Evolutionary conservation across 2,113 vertebrate species (phyloP).

Genomic region (Amblyopsis rosae): DNA sequence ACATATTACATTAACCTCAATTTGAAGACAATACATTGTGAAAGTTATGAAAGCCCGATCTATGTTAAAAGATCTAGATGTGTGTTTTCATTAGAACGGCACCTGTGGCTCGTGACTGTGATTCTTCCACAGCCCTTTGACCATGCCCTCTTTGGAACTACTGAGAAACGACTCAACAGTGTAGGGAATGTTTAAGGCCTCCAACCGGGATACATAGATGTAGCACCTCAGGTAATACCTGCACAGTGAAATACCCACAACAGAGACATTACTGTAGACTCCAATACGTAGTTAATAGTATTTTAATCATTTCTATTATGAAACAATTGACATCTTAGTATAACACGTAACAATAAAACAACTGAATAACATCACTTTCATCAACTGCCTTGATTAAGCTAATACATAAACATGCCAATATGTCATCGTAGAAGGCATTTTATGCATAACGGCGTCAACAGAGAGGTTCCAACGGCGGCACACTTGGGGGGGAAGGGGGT

Average conservation of each 20-base stretch:
- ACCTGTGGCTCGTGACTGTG: conserved; percentile 92
- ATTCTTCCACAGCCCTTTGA: conserved; percentile 97
- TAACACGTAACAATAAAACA: background rate
- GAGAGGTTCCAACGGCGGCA: too few species aligned
- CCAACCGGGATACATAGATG: conserved; percentile 88
- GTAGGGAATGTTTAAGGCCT: conserved; percentile 90
- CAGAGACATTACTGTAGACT: background rate
- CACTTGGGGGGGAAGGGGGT: too few species aligned
- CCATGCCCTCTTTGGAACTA: conserved; percentile 93
- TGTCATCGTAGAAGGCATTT: too few species aligned
- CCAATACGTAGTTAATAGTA: too few species aligned
- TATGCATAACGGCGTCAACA: too few species aligned
- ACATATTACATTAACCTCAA: background rate
- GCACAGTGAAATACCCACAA: conserved; percentile 15
- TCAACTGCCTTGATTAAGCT: too few species aligned
- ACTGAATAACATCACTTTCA: too few species aligned
- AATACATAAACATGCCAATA: too few species aligned
- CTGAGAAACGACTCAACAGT: conserved; percentile 88
- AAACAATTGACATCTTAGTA: too few species aligned
- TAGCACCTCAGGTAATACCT: conserved; percentile 89
- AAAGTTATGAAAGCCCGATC: too few species aligned
- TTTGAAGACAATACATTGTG: too few species aligned
- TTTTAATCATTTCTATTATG: too few species aligned
- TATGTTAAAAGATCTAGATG: background rate
- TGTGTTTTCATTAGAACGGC: background rate